phyloP scores from a whole-genome alignment of 2,797 vertebrate genomes.

The Diceros bicornis region DNA sequence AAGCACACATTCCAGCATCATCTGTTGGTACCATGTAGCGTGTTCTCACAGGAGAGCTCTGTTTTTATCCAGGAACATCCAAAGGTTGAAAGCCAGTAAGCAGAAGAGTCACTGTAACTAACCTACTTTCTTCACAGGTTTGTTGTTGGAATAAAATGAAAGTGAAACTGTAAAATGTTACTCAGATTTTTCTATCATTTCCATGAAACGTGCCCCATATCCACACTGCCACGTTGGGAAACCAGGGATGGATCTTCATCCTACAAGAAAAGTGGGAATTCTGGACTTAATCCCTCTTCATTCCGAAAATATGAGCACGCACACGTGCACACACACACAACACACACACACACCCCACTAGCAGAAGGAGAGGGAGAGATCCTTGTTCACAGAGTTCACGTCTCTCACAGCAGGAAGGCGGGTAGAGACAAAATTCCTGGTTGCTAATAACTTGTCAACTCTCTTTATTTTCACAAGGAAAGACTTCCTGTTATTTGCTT shows the following conservation, averaged over 20 bases:
- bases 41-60: background rate
- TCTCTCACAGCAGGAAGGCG: background rate
- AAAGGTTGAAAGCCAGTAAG: background rate
- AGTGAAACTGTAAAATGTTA: background rate
- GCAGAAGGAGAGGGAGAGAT: background rate
- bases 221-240: background rate
- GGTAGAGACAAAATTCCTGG: background rate
- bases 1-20: background rate
- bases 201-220: background rate
- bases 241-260: background rate
- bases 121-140: background rate
- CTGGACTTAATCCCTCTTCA: background rate
- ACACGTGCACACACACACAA: background rate
- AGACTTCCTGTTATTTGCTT: constrained; percentile 36
- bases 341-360: background rate
- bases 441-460: background rate
- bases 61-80: background rate
- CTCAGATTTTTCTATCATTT: constrained; percentile 6
- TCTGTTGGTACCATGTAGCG: background rate
- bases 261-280: background rate
- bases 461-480: constrained; percentile 52
- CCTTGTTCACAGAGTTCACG: background rate
- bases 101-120: background rate
- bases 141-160: constrained; percentile 31
- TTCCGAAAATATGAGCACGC: background rate